phyloP scores from a whole-genome alignment of 2,113 vertebrate genomes.

The Corvus hawaiiensis region DNA sequence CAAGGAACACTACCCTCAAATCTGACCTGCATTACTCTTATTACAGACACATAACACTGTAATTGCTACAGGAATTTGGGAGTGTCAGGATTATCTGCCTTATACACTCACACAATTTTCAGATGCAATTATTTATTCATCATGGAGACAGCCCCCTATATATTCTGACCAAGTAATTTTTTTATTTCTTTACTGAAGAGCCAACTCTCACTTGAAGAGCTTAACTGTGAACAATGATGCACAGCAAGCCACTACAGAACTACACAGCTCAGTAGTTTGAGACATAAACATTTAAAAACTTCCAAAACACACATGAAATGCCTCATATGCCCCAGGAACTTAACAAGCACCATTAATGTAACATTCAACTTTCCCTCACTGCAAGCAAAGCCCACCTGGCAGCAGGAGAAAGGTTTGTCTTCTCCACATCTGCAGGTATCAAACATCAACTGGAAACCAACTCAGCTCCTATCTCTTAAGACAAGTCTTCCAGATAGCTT shows the following conservation, averaged over 20 bases:
- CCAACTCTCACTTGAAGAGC: not conserved
- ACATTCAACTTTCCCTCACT: not conserved
- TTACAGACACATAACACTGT: not conserved
- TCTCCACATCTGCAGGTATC: not conserved
- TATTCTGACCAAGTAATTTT: not conserved
- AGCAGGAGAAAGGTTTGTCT: not conserved
- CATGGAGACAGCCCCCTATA: accelerated
- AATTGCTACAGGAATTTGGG: not conserved
- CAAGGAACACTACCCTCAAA: not conserved
- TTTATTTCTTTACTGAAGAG: not conserved
- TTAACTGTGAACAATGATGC: not conserved
- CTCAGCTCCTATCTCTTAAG: not conserved
- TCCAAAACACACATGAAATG: not conserved
- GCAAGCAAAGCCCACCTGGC: not conserved
- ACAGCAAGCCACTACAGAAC: not conserved
- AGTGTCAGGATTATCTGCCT: not conserved
- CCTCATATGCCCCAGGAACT: not conserved
- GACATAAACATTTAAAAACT: not conserved
- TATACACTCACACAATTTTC: not conserved
- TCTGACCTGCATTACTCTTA: not conserved
- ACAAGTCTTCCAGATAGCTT: not conserved
- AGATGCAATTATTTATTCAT: not conserved
- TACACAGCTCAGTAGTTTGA: not conserved
- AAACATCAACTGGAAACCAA: not conserved
- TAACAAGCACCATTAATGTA: not conserved